phyloP scores from a whole-genome alignment of 2,113 vertebrate species.

The Cygnus buccinator region DNA sequence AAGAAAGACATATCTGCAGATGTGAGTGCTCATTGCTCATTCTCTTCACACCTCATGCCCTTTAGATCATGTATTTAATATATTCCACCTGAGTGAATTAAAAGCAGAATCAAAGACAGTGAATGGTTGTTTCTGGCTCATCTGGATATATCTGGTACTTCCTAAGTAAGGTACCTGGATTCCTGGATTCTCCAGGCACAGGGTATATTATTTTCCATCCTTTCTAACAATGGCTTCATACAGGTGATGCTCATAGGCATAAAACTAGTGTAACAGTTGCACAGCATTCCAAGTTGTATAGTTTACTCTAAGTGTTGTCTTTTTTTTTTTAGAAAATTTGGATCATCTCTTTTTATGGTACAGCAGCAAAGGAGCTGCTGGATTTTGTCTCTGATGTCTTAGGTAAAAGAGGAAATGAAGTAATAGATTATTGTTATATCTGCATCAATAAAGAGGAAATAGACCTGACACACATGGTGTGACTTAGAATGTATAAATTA shows the following conservation, averaged over 20 bases:
- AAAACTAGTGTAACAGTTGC: neutral
- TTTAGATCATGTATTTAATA: conserved; percentile 29
- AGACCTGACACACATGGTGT: neutral
- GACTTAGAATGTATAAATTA: neutral
- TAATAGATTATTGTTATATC: neutral
- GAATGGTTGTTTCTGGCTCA: neutral
- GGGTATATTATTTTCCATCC: neutral
- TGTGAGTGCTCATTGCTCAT: conserved; percentile 8
- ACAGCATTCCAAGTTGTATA: neutral
- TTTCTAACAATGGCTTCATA: neutral
- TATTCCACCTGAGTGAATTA: conserved; percentile 20
- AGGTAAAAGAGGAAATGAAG: neutral
- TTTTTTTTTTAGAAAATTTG: neutral
- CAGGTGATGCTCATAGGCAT: neutral
- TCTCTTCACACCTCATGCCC: neutral
- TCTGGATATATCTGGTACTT: neutral
- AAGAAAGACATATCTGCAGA: neutral
- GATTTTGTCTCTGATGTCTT: neutral
- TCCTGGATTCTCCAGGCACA: neutral
- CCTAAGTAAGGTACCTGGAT: neutral
- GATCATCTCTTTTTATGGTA: neutral
- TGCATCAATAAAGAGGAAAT: neutral
- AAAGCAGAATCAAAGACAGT: neutral
- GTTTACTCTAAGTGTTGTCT: neutral
- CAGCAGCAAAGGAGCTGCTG: neutral